phyloP scores from a whole-genome alignment of 2,888 invertebrate species.

The Byasa hedistus region DNA sequence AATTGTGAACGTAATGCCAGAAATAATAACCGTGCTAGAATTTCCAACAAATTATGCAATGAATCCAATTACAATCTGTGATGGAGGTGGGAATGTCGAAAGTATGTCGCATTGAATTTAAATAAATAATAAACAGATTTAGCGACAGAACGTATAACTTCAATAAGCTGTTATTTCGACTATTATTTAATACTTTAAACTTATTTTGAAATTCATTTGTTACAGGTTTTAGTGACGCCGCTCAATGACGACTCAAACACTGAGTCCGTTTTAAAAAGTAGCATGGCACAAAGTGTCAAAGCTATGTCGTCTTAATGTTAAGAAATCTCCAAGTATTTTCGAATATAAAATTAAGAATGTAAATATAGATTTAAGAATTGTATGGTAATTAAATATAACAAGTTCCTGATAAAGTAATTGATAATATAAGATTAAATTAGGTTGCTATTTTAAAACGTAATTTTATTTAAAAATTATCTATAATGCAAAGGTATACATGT shows the following conservation, averaged over 20 bases:
- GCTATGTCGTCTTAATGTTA: conserved; percentile 48
- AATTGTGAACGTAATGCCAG: not conserved
- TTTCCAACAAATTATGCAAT: not conserved
- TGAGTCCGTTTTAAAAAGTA: conserved; percentile 52
- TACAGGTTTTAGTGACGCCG: conserved; percentile 64
- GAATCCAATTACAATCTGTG: not conserved
- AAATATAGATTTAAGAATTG: conserved; percentile 45
- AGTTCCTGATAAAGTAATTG: conserved; percentile 17
- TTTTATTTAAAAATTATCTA: not conserved
- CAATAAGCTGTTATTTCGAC: not conserved
- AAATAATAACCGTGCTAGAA: not conserved
- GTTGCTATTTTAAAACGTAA: conserved; percentile 6
- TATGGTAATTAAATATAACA: conserved; percentile 24
- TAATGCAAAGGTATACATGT: too few relatives aligned
- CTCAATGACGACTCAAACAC: conserved; percentile 51
- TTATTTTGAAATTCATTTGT: conserved; percentile 21
- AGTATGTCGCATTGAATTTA: not conserved
- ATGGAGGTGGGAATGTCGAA: too few relatives aligned
- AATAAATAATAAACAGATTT: not conserved
- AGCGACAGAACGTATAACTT: not conserved
- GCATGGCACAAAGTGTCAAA: conserved; percentile 57
- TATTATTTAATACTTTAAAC: too few relatives aligned
- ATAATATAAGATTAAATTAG: conserved; percentile 12
- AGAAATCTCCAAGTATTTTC: conserved; percentile 45
- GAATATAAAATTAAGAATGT: conserved; percentile 52